Evolutionary conservation across 2,113 vertebrate genomes (phyloP), one percentile per base, ranked within the genome.

Genomic region (Sylvietta virens): DNA sequence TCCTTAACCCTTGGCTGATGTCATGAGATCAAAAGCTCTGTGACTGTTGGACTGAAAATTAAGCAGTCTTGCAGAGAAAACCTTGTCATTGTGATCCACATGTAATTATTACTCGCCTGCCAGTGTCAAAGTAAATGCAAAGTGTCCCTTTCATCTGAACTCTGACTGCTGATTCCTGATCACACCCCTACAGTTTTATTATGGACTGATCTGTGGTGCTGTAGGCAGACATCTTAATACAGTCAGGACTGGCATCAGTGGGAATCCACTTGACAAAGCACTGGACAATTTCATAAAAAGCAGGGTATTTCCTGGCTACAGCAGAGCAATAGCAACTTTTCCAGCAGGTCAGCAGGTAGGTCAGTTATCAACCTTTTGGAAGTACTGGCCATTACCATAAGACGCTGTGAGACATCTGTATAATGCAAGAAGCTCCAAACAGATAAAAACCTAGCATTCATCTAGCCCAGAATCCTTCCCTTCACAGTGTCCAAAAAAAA

Each of bases 131-230:
- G 31, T 26, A 79, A 72, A 81, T 18, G 27, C 19, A 14, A 50
- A 81, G 42, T 71, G 9, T 23, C 33, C 33, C 56, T 85, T 78
- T 78, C 39, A 33, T 70, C 51, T 84, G 69, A 81, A 24, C 40
- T 65, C 44, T 88, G 78, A 33, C 39, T 85, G 70, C 51, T 92
- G 78, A 30, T 73, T 70, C 47, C 50, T 62, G 67, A 71, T 88
- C 54, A 51, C 35, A 45, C 6, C 23, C 23, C 21, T 24, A 19
- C 51, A 74, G 30, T 37, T 94, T 40, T 62, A 23, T 58, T 76
- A 40, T 5, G 22, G 54, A 14, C 33, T 62, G 37, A 39, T 22
- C 24, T 66, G 27, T 40, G 33, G 30, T 58, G 61, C 57, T 58
- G 8, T 28, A 28, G 62, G 35, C 44, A 81, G 58, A 35, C 4